These are phyloP conservation scores for Erythrolamprus reginae DNA, from an alignment of 2,113 vertebrate species.

Conservation along the genomic window DNA sequence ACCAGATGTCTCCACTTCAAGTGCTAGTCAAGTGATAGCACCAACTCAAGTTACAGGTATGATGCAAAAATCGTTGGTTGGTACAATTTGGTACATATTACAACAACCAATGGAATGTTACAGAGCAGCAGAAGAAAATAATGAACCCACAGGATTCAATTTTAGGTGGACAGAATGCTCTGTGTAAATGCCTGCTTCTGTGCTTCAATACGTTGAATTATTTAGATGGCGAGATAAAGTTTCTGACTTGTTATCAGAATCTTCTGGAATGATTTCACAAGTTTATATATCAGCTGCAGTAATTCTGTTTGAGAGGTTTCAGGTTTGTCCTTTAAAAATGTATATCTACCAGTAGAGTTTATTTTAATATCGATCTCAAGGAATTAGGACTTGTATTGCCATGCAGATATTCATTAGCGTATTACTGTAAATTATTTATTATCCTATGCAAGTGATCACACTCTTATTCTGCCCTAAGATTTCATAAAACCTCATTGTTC, in stretches of 20 bases:
- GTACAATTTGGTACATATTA: neutral
- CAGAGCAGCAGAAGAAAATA: neutral
- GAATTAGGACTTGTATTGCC: neutral
- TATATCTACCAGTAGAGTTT: neutral
- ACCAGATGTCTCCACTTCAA: slow-evolving; percentile 80
- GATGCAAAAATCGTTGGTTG: slow-evolving; percentile 28
- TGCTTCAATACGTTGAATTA: neutral
- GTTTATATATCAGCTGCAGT: neutral
- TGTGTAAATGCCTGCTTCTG: neutral
- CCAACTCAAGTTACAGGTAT: slow-evolving; percentile 90
- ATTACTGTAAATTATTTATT: neutral
- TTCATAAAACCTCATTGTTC: neutral
- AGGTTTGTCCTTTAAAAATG: neutral
- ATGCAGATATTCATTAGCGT: neutral
- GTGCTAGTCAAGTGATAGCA: slow-evolving; percentile 89
- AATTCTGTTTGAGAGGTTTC: neutral
- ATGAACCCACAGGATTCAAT: neutral
- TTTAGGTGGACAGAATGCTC: neutral
- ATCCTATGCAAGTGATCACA: neutral
- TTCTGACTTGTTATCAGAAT: neutral
- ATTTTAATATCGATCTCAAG: neutral
- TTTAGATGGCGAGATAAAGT: neutral
- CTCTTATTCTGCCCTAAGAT: no score
- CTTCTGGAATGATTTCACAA: neutral
- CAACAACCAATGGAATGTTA: neutral